Base-by-base conservation (phyloP, 2,888 invertebrate species). In the Beris morrisii region DNA sequence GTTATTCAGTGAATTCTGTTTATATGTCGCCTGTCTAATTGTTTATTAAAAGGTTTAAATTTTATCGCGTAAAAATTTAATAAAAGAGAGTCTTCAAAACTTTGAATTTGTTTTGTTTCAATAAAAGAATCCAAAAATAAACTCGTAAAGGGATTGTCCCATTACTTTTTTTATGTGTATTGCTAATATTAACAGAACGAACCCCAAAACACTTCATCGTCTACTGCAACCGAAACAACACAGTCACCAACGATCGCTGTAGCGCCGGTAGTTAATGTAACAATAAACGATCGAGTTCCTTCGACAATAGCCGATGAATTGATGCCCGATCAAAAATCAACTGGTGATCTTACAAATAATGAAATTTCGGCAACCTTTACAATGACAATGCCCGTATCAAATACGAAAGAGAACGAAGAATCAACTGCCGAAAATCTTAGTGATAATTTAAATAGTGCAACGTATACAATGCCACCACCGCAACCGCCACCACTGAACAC, bases 141-240 rank as follows among this genome's bases (percentile, higher is more conserved):
- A 15, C 12, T 28, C 48, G 38, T 52, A 48, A 61, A 32, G 64
- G 54, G 12, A 11, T 54, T 54, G 43, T 52, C 50, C 53, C 46
- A 13, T 44, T 45, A 28, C 54, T 64, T 55, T 54, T 58, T 61
- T 64, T 64, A 45, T 75, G 75, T 77, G 64, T 75, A 71, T 76
- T 74, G 74, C 77, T 76, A 76, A 77, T 70, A 77, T 78, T 78
- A 78, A 78, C 79, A 78, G 74, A 69, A 70, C 70, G 63, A 67
- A 69, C 66, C 63, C 66, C 67, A 66, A 54, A 67, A 65, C 69
- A 64, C 50, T 38, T 38, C 66, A 64, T 58, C 58, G 61, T 53
- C 63, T n/a, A 70, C 50, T 30, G 73, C 74, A 63, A 81, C 83
- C 55, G 83, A 83, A 64, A 82, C 82, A 69, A 82, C 83, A 32